Conservation (phyloP, 2,888 invertebrate genomes). For the Sinohyriopsis cumingii region DNA sequence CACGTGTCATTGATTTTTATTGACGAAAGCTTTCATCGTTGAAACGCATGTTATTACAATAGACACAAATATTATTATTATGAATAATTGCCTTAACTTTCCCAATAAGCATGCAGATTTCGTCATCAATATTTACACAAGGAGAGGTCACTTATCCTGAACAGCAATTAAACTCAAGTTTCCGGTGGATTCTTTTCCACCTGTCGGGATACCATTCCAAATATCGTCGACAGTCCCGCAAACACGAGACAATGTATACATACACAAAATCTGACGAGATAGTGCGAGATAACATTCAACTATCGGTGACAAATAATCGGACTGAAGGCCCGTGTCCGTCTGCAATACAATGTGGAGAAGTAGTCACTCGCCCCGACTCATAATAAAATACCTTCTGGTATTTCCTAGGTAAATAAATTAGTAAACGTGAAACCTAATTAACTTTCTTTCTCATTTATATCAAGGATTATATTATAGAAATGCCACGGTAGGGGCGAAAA, state of each 20-base stretch:
- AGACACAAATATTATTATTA: too few species aligned
- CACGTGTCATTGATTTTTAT: too few species aligned
- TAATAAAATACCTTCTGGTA: slow-evolving; percentile 13
- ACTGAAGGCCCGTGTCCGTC: too few species aligned
- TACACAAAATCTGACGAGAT: slow-evolving; percentile 34
- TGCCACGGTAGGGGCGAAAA: slow-evolving; percentile 29
- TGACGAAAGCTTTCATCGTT: too few species aligned
- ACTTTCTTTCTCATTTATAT: slow-evolving; percentile 27
- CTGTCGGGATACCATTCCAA: slow-evolving; percentile 11
- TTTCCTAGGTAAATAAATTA: slow-evolving; percentile 28
- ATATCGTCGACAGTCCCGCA: slow-evolving; percentile 25
- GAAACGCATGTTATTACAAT: too few species aligned
- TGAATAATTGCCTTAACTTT: too few species aligned
- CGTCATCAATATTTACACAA: too few species aligned
- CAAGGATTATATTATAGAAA: slow-evolving; percentile 35
- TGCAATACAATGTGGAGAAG: too few species aligned
- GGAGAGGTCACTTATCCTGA: too few species aligned
- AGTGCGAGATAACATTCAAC: slow-evolving; percentile 29
- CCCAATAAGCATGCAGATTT: too few species aligned
- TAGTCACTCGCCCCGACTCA: slow-evolving; percentile 1
- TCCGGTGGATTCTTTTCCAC: slow-evolving; percentile 14
- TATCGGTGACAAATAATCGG: slow-evolving; percentile 27
- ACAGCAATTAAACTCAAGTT: too few species aligned
- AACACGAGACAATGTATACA: slow-evolving; percentile 44
- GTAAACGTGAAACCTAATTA: slow-evolving; percentile 32